Conservation (phyloP, 2,797 vertebrate genomes). For the Cryptoblepharus egeriae region DNA sequence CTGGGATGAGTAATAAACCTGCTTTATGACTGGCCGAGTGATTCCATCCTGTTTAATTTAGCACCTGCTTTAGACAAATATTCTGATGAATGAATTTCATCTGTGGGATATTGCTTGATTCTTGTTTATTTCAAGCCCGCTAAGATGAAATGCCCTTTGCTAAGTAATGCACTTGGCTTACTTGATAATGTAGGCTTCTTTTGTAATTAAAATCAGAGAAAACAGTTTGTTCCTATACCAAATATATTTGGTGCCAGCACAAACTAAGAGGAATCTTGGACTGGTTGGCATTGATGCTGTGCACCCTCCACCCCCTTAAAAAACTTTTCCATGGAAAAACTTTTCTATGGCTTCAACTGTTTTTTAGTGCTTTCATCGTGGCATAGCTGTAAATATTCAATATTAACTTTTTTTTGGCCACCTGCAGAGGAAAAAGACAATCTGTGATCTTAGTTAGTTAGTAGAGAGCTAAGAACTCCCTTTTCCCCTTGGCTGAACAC, state of each 20-base stretch:
- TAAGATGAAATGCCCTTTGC: accelerated
- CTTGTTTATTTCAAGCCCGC: conserved; percentile 2
- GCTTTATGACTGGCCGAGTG: neutral
- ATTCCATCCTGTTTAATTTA: neutral
- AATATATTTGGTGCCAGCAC: accelerated
- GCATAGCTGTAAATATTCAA: accelerated
- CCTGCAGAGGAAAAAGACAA: accelerated
- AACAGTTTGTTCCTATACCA: neutral
- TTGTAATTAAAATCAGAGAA: accelerated
- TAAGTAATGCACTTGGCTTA: accelerated
- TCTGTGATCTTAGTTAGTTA: neutral
- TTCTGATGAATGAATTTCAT: accelerated
- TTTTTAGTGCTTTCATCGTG: neutral
- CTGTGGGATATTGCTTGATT: neutral
- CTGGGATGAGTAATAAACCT: neutral
- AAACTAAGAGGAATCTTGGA: accelerated
- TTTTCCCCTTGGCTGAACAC: neutral
- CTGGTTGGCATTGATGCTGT: neutral
- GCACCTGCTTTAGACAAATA: neutral
- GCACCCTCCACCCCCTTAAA: accelerated
- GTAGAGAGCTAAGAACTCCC: neutral
- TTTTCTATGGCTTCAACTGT: accelerated
- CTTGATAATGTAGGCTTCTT: accelerated
- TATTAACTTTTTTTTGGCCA: accelerated
- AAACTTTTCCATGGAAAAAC: accelerated